Evolutionary conservation across 2,888 invertebrate genomes (phyloP), one percentile per base, ranked within the genome.

Genomic region (Ommatoiulus sabulosus): DNA sequence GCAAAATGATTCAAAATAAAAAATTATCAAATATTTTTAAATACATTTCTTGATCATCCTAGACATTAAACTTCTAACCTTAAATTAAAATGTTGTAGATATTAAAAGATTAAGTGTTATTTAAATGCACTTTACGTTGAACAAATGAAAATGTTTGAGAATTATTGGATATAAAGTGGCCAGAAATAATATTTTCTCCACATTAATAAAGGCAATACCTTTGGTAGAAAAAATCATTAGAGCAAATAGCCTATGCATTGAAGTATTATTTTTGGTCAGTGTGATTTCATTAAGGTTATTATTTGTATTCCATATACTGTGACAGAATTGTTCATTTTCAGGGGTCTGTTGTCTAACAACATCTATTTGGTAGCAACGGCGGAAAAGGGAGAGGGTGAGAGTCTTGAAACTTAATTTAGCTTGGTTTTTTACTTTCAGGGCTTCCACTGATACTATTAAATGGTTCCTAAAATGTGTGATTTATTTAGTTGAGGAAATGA

Each of bases 301-400:
- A 7, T 35, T 87, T 24, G 24, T 35, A 87, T 43, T 6, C n/a
- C 43, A 72, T 35, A 12, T 35, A 72, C 15, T 72, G 87, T 44
- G 12, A 72, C 35, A 6, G 20, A 72, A 1, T 87, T 87, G 15
- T 87, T 87, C 87, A 72, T 87, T 87, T 87, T 43, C 87, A 87
- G 87, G 72, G 44, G 63, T 72, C 87, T 87, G 35, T 87, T 87
- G 80, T 72, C 57, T 20, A 43, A 4, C 72, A 87, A 72, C 17
- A 43, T 87, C 44, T 87, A n/a, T 72, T 72, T 72, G 44, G 43
- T 72, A 12, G 8, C 87, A 12, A 15, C 87, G 44, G 72, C 80
- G 44, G 72, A 87, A 44, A 87, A 87, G 87, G 63, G 87, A 72
- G 46, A 87, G 35, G 87, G 87, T 87, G 87, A 87, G 87, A 52